phyloP scores from a whole-genome alignment of 2,888 invertebrate species.

The Eupeodes latifasciatus region DNA sequence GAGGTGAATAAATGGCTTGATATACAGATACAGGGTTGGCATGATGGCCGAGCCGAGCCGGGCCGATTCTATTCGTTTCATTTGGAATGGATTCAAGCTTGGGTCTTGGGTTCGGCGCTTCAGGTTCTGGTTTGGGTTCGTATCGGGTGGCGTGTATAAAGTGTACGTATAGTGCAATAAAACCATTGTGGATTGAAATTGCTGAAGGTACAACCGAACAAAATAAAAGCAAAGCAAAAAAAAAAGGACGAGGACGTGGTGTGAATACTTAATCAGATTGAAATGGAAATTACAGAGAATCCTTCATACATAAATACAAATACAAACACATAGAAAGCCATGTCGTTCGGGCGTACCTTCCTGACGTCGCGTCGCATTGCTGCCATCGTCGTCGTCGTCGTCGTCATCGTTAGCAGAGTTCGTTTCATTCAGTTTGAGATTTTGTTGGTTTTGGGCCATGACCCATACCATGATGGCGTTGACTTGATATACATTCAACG shows the following conservation, averaged over 20 bases:
- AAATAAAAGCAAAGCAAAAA: constrained; percentile 22
- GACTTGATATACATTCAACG: constrained; percentile 48
- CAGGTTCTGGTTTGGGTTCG: constrained; percentile 1
- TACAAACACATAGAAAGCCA: constrained; percentile 29
- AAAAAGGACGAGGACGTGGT: constrained; percentile 53
- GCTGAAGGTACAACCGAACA: constrained; percentile 61
- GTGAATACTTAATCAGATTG: constrained; percentile 75
- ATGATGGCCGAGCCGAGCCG: background rate
- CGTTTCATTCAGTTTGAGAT: constrained; percentile 30
- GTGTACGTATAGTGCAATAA: constrained; percentile 65
- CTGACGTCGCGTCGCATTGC: background rate
- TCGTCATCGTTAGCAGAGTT: constrained; percentile 3
- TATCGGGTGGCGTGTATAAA: constrained; percentile 11
- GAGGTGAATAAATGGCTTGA: constrained; percentile 68
- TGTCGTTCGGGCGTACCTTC: background rate
- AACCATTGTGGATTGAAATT: constrained; percentile 71
- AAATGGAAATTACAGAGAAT: constrained; percentile 45
- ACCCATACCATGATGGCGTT: constrained; percentile 68
- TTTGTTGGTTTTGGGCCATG: constrained; percentile 67
- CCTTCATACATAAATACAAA: constrained; percentile 28
- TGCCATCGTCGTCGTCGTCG: background rate
- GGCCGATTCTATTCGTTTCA: too few relatives aligned
- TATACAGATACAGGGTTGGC: constrained; percentile 47
- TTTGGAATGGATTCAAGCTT: constrained; percentile 26
- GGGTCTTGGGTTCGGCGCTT: background rate